phyloP scores from a whole-genome alignment of 2,888 invertebrate species.

The Eupithecia dodoneata region DNA sequence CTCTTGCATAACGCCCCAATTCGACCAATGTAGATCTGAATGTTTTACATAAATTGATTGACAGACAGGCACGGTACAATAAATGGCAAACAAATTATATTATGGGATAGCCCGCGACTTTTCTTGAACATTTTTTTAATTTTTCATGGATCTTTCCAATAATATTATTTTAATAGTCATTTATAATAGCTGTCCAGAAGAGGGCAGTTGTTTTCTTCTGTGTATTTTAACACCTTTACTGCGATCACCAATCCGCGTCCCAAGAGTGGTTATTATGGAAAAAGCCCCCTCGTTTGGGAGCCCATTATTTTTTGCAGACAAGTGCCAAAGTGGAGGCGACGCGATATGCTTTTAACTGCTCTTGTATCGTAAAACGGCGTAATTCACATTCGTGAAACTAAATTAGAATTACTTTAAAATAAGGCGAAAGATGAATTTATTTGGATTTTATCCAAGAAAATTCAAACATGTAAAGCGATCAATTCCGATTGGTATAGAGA shows the following conservation, averaged over 20 bases:
- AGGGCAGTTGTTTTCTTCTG: not conserved
- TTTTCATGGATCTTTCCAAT: not conserved
- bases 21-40: conserved; percentile 70
- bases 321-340: too few relatives aligned
- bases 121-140: not conserved
- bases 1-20: conserved; percentile 54
- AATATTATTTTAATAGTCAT: not conserved
- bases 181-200: not conserved
- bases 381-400: not conserved
- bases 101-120: conserved; percentile 24
- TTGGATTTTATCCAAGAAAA: not conserved
- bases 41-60: conserved; percentile 77
- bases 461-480: conserved; percentile 2
- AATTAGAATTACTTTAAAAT: not conserved
- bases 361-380: too few relatives aligned
- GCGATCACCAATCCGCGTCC: not conserved
- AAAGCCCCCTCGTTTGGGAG: not conserved
- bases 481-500: conserved; percentile 2
- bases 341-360: too few relatives aligned
- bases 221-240: not conserved
- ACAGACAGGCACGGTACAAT: conserved; percentile 73
- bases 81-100: conserved; percentile 73
- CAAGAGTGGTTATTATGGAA: not conserved
- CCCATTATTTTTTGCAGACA: too few relatives aligned
- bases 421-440: not conserved